phyloP scores from a whole-genome alignment of 2,113 vertebrate species.

The Chrysochloris asiatica region DNA sequence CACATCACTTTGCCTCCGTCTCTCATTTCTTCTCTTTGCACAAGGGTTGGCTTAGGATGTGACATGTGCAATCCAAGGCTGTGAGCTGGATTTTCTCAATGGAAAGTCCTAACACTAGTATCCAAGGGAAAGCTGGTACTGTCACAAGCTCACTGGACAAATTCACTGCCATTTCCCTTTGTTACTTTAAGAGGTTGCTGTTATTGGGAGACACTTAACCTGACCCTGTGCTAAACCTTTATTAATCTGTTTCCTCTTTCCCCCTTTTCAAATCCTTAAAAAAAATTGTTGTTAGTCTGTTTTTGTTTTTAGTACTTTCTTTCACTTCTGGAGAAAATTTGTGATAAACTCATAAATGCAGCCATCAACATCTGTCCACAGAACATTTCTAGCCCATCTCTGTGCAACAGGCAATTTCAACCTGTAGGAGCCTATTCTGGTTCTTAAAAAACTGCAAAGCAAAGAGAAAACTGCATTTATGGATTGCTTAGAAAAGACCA shows the following conservation, averaged over 20 bases:
- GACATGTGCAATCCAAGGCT: background rate
- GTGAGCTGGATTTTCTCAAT: constrained; percentile 21
- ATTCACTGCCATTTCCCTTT: constrained; percentile 48
- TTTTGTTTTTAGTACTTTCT: too few relatives aligned
- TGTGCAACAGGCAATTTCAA: constrained; percentile 46
- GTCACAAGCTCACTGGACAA: constrained; percentile 25
- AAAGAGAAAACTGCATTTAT: constrained; percentile 12
- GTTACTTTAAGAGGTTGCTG: too few relatives aligned
- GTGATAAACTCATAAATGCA: constrained; percentile 49
- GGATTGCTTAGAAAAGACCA: background rate
- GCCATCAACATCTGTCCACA: background rate
- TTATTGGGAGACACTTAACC: background rate
- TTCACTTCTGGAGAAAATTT: constrained; percentile 54
- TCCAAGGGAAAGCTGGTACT: constrained; percentile 2
- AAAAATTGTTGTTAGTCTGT: too few relatives aligned
- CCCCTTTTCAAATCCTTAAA: constrained; percentile 45
- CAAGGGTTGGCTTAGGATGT: constrained; percentile 7
- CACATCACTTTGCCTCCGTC: constrained; percentile 14
- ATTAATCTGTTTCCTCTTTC: background rate
- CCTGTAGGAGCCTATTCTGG: background rate
- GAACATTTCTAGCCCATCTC: constrained; percentile 32
- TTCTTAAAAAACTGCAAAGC: constrained; percentile 17
- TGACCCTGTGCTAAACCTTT: constrained; percentile 29
- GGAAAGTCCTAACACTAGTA: constrained; percentile 21
- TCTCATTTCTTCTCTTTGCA: constrained; percentile 45